These are phyloP conservation scores for Thermophis baileyi DNA, from an alignment of 2,113 vertebrate species.

Conservation along the genomic window DNA sequence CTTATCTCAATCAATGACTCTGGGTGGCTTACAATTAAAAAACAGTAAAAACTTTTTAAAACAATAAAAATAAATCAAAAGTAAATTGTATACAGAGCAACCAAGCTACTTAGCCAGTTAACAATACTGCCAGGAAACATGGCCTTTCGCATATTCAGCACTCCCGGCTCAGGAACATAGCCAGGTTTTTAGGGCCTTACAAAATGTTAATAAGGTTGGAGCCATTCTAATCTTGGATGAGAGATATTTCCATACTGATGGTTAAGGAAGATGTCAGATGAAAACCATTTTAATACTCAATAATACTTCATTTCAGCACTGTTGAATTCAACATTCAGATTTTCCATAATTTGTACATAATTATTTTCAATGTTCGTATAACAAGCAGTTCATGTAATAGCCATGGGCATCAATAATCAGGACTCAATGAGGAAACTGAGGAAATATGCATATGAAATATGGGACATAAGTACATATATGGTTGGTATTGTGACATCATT, in stretches of 20 bases:
- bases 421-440: background rate
- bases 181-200: background rate
- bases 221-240: background rate
- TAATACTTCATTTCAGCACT: background rate
- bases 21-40: background rate
- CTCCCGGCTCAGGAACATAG: background rate
- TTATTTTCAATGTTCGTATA: background rate
- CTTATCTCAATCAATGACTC: background rate
- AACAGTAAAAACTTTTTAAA: background rate
- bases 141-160: background rate
- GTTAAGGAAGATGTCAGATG: background rate
- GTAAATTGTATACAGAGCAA: background rate
- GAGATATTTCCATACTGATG: background rate
- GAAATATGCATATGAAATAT: background rate
- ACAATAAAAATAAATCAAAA: too few species aligned
- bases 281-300: background rate
- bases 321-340: background rate
- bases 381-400: background rate
- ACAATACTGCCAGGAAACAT: too few species aligned
- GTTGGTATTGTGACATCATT: background rate
- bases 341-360: background rate
- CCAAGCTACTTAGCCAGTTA: background rate
- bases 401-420: background rate
- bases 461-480: background rate
- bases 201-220: background rate